Evolutionary conservation across 2,888 invertebrate genomes (phyloP).

Genomic region (Pandemis cinnamomeana): DNA sequence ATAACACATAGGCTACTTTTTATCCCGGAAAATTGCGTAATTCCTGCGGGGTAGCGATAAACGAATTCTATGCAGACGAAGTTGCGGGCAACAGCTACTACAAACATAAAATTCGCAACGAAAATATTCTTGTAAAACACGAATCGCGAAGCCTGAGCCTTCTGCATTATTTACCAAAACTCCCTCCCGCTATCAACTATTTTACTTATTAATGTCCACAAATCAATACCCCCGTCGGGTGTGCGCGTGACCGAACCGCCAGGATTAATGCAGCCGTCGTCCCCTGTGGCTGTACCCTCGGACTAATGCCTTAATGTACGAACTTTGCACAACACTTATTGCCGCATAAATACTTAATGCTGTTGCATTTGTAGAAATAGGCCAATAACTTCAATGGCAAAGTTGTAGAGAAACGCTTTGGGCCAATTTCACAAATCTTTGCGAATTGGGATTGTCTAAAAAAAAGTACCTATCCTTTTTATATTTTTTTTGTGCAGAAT

Average conservation of each 20-base stretch:
- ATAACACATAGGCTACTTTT: too few relatives aligned
- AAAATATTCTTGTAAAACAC: neutral
- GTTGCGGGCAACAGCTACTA: too few relatives aligned
- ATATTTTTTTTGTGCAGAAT: too few relatives aligned
- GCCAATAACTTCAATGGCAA: neutral
- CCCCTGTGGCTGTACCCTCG: conserved; percentile 28
- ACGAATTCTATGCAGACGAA: too few relatives aligned
- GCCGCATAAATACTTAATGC: neutral
- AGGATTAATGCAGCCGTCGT: conserved; percentile 30
- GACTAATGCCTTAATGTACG: conserved; percentile 26
- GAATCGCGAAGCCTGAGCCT: neutral
- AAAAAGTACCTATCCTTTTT: too few relatives aligned
- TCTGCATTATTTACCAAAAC: conserved; percentile 34
- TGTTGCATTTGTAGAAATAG: neutral
- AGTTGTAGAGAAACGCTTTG: neutral
- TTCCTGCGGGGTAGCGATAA: too few relatives aligned
- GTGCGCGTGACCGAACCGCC: conserved; percentile 31
- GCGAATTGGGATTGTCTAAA: too few relatives aligned
- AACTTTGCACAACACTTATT: conserved; percentile 1
- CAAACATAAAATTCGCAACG: too few relatives aligned
- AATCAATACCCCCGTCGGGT: conserved; percentile 38
- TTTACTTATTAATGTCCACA: conserved; percentile 40
- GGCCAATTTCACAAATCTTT: too few relatives aligned
- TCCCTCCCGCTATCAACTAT: conserved; percentile 33
- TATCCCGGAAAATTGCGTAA: too few relatives aligned